These are phyloP conservation scores for Empidonax alnorum DNA, from an alignment of 2,113 vertebrate species.

Conservation along the genomic window DNA sequence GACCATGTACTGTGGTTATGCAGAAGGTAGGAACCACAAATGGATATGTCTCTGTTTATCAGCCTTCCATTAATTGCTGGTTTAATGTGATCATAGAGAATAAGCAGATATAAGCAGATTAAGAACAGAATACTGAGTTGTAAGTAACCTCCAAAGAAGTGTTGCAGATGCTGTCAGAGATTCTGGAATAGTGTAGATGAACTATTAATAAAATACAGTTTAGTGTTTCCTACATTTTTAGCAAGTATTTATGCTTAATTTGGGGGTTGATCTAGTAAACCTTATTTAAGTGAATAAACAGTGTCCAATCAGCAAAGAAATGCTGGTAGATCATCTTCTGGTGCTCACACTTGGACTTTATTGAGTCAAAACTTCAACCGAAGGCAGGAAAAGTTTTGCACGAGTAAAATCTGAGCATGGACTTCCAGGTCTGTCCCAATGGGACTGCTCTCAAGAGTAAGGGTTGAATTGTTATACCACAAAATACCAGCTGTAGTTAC, in stretches of 20 bases:
- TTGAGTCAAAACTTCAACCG: background rate
- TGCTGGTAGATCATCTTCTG: background rate
- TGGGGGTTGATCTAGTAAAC: background rate
- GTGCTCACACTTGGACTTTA: background rate
- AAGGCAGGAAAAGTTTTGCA: background rate
- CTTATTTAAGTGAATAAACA: background rate
- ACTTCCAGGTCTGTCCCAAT: conserved; percentile 51
- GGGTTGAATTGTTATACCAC: conserved; percentile 53
- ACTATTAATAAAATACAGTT: background rate
- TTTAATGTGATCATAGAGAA: background rate
- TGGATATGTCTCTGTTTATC: background rate
- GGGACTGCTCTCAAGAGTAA: conserved; percentile 37
- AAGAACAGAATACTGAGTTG: background rate
- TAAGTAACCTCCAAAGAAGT: background rate
- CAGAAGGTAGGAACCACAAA: background rate
- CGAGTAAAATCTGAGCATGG: background rate
- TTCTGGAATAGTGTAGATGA: background rate
- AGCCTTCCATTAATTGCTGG: background rate
- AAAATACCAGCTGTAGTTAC: conserved; percentile 68
- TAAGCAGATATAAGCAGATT: background rate
- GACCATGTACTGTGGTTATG: background rate
- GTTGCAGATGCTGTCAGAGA: background rate
- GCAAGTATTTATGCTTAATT: background rate
- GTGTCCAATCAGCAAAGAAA: background rate
- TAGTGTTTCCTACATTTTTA: background rate